Conservation (phyloP, 2,797 vertebrate genomes). For the Sylvilagus floridanus region DNA sequence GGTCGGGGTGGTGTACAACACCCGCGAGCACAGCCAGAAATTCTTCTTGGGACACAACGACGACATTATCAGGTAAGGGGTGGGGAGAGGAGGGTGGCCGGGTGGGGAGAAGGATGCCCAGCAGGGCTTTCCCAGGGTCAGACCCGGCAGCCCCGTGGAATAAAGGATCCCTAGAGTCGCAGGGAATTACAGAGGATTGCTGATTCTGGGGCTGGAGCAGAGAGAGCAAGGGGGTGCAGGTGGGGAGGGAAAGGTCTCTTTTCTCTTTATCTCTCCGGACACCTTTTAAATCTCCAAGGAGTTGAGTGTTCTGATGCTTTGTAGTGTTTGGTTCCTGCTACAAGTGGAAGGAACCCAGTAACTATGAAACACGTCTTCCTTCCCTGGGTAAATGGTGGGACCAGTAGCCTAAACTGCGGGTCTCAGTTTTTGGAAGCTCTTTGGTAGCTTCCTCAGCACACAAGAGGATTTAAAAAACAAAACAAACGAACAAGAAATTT, state of each 20-base stretch:
- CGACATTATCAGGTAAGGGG: constrained; percentile 96
- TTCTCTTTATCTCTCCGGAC: background rate
- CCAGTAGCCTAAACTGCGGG: constrained; percentile 16
- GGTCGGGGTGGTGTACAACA: constrained; percentile 96
- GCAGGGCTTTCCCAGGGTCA: constrained; percentile 46
- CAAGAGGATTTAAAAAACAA: background rate
- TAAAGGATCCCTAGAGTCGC: constrained; percentile 28
- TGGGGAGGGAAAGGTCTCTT: background rate
- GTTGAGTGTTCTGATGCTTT: constrained; percentile 62
- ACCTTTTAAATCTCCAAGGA: constrained; percentile 56
- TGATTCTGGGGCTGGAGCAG: background rate
- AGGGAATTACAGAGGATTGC: constrained; percentile 34
- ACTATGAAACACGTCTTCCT: constrained; percentile 56
- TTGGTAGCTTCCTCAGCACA: constrained; percentile 38
- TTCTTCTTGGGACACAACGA: constrained; percentile 97
- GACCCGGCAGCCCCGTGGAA: background rate
- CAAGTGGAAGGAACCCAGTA: constrained; percentile 77
- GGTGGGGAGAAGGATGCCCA: background rate
- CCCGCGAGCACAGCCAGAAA: constrained; percentile 95
- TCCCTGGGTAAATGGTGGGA: constrained; percentile 36
- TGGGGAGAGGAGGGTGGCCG: constrained; percentile 2
- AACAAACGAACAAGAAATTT: constrained; percentile 42
- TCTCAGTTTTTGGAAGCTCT: constrained; percentile 30
- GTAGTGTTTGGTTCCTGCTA: constrained; percentile 67
- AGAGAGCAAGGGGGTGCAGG: background rate